These are phyloP conservation scores for Serinus canaria DNA, from an alignment of 2,113 vertebrate genomes.

Conservation along the genomic window DNA sequence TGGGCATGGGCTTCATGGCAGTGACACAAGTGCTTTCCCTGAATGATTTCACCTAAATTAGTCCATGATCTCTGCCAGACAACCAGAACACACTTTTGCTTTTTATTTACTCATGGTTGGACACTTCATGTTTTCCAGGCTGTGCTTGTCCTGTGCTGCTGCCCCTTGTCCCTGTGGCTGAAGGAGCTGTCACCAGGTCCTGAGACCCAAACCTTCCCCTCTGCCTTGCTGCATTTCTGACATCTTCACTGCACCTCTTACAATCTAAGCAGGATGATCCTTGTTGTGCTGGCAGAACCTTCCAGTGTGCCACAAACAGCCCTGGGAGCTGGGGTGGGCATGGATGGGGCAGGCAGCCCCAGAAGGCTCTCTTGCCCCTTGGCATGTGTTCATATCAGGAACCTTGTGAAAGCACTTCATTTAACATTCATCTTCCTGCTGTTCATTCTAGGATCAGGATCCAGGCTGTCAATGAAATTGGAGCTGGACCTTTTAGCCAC, in stretches of 20 bases:
- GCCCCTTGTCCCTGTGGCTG: neutral
- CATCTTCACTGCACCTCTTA: neutral
- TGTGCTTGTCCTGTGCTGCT: neutral
- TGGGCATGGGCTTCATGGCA: neutral
- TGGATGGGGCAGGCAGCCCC: neutral
- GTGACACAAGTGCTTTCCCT: neutral
- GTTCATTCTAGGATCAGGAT: slow-evolving; percentile 81
- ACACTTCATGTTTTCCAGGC: neutral
- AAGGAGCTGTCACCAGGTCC: neutral
- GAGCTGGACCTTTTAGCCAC: slow-evolving; percentile 86
- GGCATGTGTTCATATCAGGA: neutral
- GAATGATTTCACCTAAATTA: neutral
- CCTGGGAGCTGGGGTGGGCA: neutral
- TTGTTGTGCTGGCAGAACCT: neutral
- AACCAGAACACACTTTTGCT: neutral
- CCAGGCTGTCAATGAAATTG: slow-evolving; percentile 92
- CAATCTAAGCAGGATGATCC: neutral
- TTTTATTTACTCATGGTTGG: neutral
- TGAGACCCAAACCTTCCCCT: neutral
- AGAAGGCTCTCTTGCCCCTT: neutral
- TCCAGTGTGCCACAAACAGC: neutral
- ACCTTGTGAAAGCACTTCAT: neutral
- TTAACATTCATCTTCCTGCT: neutral
- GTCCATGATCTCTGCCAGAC: neutral
- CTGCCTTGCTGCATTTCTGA: neutral